phyloP scores from a whole-genome alignment of 2,113 vertebrate genomes.

The Heterotilapia buettikoferi region DNA sequence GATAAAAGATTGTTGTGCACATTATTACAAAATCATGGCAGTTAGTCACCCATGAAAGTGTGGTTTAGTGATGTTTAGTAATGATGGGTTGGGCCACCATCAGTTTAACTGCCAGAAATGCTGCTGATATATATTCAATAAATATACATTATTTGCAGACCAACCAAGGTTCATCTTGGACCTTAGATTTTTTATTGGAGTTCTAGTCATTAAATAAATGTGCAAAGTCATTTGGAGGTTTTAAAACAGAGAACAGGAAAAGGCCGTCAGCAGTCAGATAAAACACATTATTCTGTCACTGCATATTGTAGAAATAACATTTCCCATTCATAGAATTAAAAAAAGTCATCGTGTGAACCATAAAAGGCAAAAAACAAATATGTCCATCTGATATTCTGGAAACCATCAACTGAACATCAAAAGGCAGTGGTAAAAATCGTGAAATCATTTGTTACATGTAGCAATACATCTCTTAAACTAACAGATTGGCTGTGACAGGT shows the following conservation, averaged over 20 bases:
- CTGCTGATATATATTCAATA: not conserved
- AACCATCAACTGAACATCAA: not conserved
- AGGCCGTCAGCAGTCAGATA: accelerated
- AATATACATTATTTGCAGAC: not conserved
- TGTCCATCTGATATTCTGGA: not conserved
- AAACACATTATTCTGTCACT: not conserved
- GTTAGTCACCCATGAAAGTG: not conserved
- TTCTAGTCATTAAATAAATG: not conserved
- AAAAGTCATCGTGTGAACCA: not conserved
- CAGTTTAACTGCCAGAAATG: not conserved
- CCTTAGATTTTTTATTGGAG: not conserved
- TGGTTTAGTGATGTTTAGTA: not conserved
- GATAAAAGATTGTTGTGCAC: not conserved
- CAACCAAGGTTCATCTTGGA: not conserved
- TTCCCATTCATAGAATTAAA: not conserved
- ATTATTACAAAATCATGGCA: not conserved
- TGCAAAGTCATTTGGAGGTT: not conserved
- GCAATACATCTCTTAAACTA: too few relatives aligned
- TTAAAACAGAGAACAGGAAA: not conserved
- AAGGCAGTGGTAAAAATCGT: not conserved
- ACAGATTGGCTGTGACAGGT: not conserved
- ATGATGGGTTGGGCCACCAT: not conserved
- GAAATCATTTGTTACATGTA: not conserved
- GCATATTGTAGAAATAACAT: not conserved
- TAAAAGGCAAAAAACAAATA: not conserved